phyloP scores from a whole-genome alignment of 2,797 vertebrate species.

The Smutsia gigantea region DNA sequence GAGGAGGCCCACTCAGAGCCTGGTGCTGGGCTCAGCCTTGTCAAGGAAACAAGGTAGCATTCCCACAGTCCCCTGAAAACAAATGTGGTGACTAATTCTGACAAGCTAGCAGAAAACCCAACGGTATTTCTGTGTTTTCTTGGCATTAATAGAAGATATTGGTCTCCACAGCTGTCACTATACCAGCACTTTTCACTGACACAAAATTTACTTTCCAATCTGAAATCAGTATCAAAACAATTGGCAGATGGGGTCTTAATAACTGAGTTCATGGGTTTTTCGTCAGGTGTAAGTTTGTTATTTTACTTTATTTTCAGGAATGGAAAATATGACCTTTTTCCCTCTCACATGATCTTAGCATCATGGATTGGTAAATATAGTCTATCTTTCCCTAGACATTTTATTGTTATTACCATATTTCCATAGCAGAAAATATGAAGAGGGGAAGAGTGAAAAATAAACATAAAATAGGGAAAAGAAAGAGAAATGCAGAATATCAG shows the following conservation, averaged over 20 bases:
- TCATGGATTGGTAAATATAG: conserved; percentile 62
- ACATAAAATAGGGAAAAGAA: conserved; percentile 67
- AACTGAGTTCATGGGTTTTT: conserved; percentile 48
- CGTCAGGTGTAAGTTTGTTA: conserved; percentile 66
- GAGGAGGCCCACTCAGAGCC: background rate
- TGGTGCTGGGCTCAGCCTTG: background rate
- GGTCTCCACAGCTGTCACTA: conserved; percentile 9
- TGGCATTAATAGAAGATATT: conserved; percentile 14
- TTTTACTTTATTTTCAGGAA: conserved; percentile 68
- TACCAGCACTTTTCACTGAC: background rate
- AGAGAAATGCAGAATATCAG: conserved; percentile 80
- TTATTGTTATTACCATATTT: conserved; percentile 66
- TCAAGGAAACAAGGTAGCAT: background rate
- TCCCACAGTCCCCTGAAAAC: background rate
- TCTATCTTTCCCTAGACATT: conserved; percentile 38
- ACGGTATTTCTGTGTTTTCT: background rate
- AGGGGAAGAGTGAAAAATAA: conserved; percentile 48
- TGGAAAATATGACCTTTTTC: conserved; percentile 67
- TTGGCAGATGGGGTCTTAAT: conserved; percentile 7
- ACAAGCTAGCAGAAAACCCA: background rate
- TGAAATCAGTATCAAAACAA: background rate
- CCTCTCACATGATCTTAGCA: conserved; percentile 27
- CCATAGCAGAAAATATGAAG: conserved; percentile 51
- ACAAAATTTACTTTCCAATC: conserved; percentile 55
- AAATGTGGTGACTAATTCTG: background rate